Evolutionary conservation across 1,140 invertebrate species (phyloP), one percentile per base, ranked within the genome.

Genomic region (Trigoniulus corallinus): DNA sequence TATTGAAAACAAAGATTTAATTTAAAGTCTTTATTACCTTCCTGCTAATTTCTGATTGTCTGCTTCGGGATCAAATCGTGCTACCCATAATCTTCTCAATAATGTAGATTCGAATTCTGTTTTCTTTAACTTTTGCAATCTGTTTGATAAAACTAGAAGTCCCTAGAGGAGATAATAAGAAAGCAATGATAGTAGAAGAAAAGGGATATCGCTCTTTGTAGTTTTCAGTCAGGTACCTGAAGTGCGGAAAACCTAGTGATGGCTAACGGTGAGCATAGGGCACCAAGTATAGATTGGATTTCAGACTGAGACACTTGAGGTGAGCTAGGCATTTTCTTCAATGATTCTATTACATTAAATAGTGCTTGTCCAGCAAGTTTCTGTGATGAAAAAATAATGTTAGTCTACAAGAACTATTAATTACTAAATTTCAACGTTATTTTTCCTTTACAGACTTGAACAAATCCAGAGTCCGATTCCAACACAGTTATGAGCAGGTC

Each of bases 31-130:
- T 7, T 27, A 58, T 57, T 58, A 68, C 68, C 54, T 54, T 44
- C 62, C 57, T 24, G 70, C 70, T 3, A 65, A 47, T 15, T 54
- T 55, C 23, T 18, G 41, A 59, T 56, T 57, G 39, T 59, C 53
- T 21, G 56, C 54, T 2, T 49, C 42, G 12, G 50, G 64, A 65
- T 91, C 85, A 59, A 79, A 85, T 51, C 74, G 79, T 1, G 83
- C 78, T 37, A 91, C 74, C 77, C 83, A 88, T 3, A 88, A 69
- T 42, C 84, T 69, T 52, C 77, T 76, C 4, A 74, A 77, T 1
- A 93, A 65, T 15, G 70, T 62, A 12, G 82, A 63, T 0, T 73
- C 69, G 39, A 78, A 69, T 67, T 54, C 69, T 65, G 61, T 79
- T 65, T 54, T 70, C 46, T 49, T 44, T 53, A 92, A 68, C 45